phyloP scores from a whole-genome alignment of 1,140 invertebrate genomes.

The Drosophila burlai region DNA sequence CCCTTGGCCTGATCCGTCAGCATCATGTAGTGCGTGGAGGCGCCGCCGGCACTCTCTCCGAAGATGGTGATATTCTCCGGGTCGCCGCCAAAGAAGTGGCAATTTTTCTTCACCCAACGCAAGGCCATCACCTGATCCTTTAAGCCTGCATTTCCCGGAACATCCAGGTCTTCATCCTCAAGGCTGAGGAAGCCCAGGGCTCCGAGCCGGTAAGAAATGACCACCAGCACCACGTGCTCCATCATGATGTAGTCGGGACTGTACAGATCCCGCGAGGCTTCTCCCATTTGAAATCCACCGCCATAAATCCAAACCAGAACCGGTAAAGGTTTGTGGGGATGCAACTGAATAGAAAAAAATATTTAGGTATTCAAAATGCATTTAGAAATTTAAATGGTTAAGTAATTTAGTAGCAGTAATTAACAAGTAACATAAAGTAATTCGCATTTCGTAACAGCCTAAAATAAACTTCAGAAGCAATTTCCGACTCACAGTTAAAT shows the following conservation, averaged over 20 bases:
- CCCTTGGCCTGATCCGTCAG: conserved; percentile 86
- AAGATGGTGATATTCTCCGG: conserved; percentile 86
- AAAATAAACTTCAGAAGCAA: neutral
- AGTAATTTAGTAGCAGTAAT: neutral
- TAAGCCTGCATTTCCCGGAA: conserved; percentile 88
- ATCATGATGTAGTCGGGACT: conserved; percentile 88
- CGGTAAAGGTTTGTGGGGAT: conserved; percentile 68
- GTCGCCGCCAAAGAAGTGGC: conserved; percentile 87
- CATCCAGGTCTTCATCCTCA: conserved; percentile 79
- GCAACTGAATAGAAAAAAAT: conserved; percentile 49
- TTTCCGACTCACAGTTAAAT: neutral
- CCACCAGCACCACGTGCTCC: conserved; percentile 85
- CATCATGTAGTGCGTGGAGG: conserved; percentile 87
- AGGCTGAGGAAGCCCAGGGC: conserved; percentile 83
- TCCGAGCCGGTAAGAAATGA: conserved; percentile 86
- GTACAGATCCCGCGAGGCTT: conserved; percentile 78
- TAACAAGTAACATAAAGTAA: neutral
- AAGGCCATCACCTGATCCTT: conserved; percentile 89
- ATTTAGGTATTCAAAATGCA: neutral
- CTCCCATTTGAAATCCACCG: conserved; percentile 88
- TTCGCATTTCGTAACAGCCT: too few relatives aligned
- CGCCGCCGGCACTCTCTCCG: conserved; percentile 86
- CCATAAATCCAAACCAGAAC: conserved; percentile 88
- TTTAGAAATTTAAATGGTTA: neutral
- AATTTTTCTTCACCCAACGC: conserved; percentile 88